Base-by-base conservation (phyloP, 2,888 invertebrate species). In the Pelosia muscerda region DNA sequence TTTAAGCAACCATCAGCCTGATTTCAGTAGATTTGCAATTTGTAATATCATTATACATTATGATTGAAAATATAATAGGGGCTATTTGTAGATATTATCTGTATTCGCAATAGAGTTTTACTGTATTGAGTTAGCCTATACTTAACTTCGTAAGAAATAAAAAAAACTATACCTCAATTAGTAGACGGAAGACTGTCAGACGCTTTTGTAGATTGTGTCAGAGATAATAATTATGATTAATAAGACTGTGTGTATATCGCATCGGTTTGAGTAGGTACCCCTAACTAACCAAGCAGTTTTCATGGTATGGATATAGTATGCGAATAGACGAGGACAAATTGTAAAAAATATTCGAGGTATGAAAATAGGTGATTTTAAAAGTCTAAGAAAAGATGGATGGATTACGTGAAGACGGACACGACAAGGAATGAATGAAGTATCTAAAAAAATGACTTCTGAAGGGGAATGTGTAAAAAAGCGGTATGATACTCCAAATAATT, bases 1-100 rank as follows among this genome's bases (percentile, higher is more conserved):
- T 72, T 72, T 71, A 34, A 65, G 62, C 49, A 58, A 60, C 54
- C 71, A 73, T 72, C 77, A 65, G 62, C 58, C 61, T 68, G 60
- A 54, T 70, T 65, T 64, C 60, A 68, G 71, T 69, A 26, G 60
- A 26, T 58, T 63, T 54, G 54, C 53, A 38, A 31, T n/a, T 63
- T n/a, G 23, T 42, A 55, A 68, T 31, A 55, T 56, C 38, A 38
- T 63, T 63, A 63, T 38, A 34, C 11, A 25, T 53, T 23, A 23
- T 55, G 57, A 65, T 49, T 65, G 65, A 22, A 59, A 65, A 28
- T 25, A 65, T 58, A 65, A 63, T 63, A 11, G 34, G 19, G 54
- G 9, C 15, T 23, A 38, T 56, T 61, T 60, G 22, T 28, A 26
- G n/a, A 63, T 31, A 25, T 63, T 63, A 55, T 38, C 25, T 54